phyloP scores from a whole-genome alignment of 2,113 vertebrate species.

The Cercopithecus mona region DNA sequence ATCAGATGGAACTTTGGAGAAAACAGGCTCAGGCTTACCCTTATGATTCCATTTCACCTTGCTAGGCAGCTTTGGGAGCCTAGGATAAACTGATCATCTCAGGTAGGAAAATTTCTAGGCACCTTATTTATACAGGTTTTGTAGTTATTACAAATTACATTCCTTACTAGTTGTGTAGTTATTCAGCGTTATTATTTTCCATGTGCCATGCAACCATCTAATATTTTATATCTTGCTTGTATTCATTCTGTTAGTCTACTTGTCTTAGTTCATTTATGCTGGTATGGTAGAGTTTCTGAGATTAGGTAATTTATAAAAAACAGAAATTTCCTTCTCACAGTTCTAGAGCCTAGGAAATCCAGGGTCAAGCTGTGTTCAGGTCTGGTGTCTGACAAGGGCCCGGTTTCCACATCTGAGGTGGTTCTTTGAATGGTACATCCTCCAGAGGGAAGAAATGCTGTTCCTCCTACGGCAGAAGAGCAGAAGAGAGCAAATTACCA shows the following conservation, averaged over 20 bases:
- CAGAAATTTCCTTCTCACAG: not conserved
- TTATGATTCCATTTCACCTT: not conserved
- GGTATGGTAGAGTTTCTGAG: not conserved
- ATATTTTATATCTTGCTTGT: not conserved
- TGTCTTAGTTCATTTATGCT: not conserved
- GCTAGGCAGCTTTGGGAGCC: not conserved
- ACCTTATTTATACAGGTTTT: not conserved
- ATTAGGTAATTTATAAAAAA: not conserved
- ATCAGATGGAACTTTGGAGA: not conserved
- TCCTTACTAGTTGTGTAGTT: not conserved
- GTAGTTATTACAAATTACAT: not conserved
- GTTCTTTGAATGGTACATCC: not conserved
- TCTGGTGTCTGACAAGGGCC: not conserved
- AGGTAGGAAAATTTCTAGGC: not conserved
- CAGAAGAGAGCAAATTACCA: not conserved
- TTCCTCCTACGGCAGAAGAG: not conserved
- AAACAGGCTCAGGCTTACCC: not conserved
- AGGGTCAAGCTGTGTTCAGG: not conserved
- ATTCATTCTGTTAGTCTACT: not conserved
- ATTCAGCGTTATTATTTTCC: not conserved
- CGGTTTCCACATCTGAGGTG: not conserved
- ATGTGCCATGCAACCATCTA: not conserved
- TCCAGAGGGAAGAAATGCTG: not conserved
- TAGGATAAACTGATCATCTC: not conserved
- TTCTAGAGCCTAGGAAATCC: not conserved